Conservation (phyloP, 2,113 vertebrate species). For the Nothoprocta perdicaria region DNA sequence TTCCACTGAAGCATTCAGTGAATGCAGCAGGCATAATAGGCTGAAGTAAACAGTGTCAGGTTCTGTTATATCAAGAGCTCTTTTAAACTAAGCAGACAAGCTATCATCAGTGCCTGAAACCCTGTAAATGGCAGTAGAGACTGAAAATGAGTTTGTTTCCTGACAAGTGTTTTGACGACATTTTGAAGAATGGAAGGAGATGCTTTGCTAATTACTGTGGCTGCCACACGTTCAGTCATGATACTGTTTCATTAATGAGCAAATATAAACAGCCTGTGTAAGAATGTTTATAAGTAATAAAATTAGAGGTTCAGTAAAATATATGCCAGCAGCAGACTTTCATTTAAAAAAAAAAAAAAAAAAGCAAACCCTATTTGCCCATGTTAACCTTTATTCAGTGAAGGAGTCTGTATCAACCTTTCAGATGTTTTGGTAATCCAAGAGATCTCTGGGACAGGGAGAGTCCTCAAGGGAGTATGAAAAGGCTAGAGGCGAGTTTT, state of each 20-base stretch:
- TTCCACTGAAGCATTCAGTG: constrained; percentile 83
- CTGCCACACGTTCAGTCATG: constrained; percentile 74
- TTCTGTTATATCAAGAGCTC: constrained; percentile 84
- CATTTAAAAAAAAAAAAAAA: not conserved
- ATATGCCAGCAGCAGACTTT: not conserved
- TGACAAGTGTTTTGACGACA: constrained; percentile 83
- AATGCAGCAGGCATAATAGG: constrained; percentile 84
- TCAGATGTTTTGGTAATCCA: not conserved
- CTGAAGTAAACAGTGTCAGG: constrained; percentile 87
- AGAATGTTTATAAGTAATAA: constrained; percentile 51
- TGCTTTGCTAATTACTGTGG: constrained; percentile 79
- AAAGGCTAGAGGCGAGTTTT: not conserved
- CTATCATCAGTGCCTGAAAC: constrained; percentile 82
- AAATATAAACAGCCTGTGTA: constrained; percentile 76
- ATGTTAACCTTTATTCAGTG: not conserved
- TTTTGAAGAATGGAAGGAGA: constrained; percentile 81
- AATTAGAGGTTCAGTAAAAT: constrained; percentile 59
- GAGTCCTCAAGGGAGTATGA: not conserved
- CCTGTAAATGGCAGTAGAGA: constrained; percentile 78
- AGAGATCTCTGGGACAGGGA: not conserved
- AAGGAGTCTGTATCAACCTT: not conserved
- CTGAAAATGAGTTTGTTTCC: constrained; percentile 83
- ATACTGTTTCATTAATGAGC: constrained; percentile 79
- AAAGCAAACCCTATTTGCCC: not conserved
- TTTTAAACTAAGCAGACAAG: constrained; percentile 85